Percentiles rank a stretch among this genome's conserved stretches.
These are phyloP conservation scores for Phymastichus coffea DNA, from an alignment of 1,140 invertebrate genomes.

Conservation along the genomic window DNA sequence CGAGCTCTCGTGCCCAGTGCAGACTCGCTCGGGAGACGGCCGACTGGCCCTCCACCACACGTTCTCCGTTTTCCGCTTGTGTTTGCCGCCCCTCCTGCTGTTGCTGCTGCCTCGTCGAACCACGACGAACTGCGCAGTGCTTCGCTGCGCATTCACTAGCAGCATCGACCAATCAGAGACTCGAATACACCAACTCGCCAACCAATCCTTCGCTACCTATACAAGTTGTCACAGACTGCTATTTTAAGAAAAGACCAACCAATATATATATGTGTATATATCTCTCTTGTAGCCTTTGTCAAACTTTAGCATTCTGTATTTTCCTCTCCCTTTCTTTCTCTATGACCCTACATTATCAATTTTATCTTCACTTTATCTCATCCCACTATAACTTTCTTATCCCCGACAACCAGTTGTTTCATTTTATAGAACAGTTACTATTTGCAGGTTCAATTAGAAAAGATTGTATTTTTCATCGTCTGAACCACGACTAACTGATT, in stretches of 20 bases:
- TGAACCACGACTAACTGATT: no score
- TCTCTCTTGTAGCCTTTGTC: no score
- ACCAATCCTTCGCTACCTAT: neutral
- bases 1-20: slow-evolving; percentile 8
- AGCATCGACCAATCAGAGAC: neutral
- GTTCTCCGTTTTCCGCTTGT: slow-evolving; percentile 19
- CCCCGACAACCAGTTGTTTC: no score
- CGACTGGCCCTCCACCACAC: slow-evolving; percentile 18
- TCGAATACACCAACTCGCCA: no score
- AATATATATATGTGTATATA: no score
- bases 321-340: neutral
- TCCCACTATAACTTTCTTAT: no score
- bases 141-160: neutral
- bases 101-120: no score
- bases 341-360: neutral
- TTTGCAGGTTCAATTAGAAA: no score
- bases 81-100: neutral
- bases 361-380: neutral
- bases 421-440: no score
- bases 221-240: neutral
- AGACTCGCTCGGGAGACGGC: slow-evolving; percentile 24
- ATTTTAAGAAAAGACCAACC: slow-evolving; percentile 18
- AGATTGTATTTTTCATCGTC: no score
- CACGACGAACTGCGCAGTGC: slow-evolving; percentile 8
- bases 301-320: no score